Conservation (phyloP, 2,113 vertebrate genomes). For the Neotragus pygmaeus region DNA sequence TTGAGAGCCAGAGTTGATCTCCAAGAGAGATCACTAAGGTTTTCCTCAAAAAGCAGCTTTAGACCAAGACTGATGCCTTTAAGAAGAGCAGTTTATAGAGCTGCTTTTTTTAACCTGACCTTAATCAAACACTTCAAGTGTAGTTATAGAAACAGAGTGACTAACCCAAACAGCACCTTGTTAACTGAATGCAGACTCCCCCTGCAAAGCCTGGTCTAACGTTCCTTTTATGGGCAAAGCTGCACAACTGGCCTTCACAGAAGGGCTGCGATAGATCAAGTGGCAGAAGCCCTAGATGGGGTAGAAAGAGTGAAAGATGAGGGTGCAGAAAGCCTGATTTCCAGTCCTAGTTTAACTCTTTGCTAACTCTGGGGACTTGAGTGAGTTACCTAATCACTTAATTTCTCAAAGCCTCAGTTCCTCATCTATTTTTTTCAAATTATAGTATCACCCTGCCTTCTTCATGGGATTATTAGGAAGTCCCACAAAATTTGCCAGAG, state of each 20-base stretch:
- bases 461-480: neutral
- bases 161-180: conserved; percentile 60
- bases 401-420: neutral
- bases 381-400: neutral
- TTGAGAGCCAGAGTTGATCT: neutral
- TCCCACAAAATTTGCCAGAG: neutral
- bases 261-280: neutral
- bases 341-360: neutral
- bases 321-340: neutral
- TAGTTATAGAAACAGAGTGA: conserved; percentile 58
- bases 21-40: neutral
- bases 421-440: neutral
- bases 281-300: neutral
- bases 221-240: conserved; percentile 67
- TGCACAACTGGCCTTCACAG: neutral
- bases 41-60: conserved; percentile 10
- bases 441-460: neutral
- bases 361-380: neutral
- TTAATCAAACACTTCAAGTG: conserved; percentile 45
- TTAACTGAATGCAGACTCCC: conserved; percentile 18
- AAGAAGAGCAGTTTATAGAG: conserved; percentile 42
- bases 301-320: neutral
- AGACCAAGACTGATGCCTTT: conserved; percentile 27
- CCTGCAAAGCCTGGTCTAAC: neutral
- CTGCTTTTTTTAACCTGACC: conserved; percentile 49